Percentiles rank a stretch among this genome's conserved stretches.
phyloP scores from a whole-genome alignment of 2,113 vertebrate genomes.

The Otocyon megalotis region DNA sequence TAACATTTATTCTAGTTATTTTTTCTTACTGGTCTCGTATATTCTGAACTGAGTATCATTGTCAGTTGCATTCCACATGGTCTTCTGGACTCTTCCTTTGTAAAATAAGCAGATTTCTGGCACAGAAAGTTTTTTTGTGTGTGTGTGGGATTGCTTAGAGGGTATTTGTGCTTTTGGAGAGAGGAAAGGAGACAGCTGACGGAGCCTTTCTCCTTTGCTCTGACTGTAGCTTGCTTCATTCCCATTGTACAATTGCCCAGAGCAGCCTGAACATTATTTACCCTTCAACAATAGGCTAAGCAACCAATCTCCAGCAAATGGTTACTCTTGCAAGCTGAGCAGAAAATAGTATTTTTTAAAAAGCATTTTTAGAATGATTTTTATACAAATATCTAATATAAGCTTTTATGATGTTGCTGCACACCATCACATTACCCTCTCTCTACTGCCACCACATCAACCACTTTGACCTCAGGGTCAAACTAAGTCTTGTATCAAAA shows the following conservation, averaged over 20 bases:
- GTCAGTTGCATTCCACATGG: slow-evolving; percentile 38
- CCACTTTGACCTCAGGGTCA: slow-evolving; percentile 3
- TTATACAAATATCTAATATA: slow-evolving; percentile 1
- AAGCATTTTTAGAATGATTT: background rate
- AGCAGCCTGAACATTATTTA: slow-evolving; percentile 42
- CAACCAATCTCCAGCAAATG: slow-evolving; percentile 14
- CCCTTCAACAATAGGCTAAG: background rate
- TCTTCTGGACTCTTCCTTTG: slow-evolving; percentile 22
- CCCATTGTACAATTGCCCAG: slow-evolving; percentile 3
- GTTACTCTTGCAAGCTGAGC: background rate
- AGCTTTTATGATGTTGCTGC: background rate
- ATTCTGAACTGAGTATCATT: slow-evolving; percentile 27
- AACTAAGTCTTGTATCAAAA: slow-evolving; percentile 44
- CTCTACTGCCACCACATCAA: background rate
- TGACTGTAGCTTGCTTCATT: slow-evolving; percentile 57
- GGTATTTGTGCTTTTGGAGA: slow-evolving; percentile 26
- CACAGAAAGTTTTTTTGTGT: slow-evolving; percentile 10
- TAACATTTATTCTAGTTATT: slow-evolving; percentile 45
- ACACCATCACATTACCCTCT: background rate
- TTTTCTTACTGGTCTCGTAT: slow-evolving; percentile 23
- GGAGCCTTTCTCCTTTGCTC: background rate
- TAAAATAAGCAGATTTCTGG: slow-evolving; percentile 63
- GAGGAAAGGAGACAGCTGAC: slow-evolving; percentile 57
- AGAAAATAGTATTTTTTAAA: slow-evolving; percentile 30
- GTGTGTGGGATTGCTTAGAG: slow-evolving; percentile 18